Percentiles rank a stretch among this genome's conserved stretches.
Evolutionary conservation across 2,113 vertebrate species (phyloP).

Genomic region (Panthera tigris): DNA sequence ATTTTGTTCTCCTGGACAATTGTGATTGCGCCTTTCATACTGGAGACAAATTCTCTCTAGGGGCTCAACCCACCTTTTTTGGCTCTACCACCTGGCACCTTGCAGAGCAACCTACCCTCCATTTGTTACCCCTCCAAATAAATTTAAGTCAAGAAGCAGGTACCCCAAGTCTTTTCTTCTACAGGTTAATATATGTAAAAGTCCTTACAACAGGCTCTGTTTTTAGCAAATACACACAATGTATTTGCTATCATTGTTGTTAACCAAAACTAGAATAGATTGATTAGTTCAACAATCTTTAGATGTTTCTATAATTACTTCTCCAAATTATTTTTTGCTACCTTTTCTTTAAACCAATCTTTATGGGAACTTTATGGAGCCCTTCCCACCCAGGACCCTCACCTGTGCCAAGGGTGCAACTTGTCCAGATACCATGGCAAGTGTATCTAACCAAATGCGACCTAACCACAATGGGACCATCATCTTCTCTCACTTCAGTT

Average conservation of each 20-base stretch:
- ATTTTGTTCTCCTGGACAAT: no score
- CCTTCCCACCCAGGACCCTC: not conserved
- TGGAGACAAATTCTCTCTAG: not conserved
- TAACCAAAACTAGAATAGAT: not conserved
- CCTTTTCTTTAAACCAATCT: not conserved
- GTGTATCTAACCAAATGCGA: not conserved
- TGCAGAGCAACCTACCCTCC: not conserved
- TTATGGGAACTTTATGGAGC: not conserved
- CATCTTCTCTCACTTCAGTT: not conserved
- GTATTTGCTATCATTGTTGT: not conserved
- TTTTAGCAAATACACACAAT: not conserved
- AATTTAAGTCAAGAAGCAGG: not conserved
- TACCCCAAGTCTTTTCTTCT: fast-evolving
- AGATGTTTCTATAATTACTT: not conserved
- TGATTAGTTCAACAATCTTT: not conserved
- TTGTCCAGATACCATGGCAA: not conserved
- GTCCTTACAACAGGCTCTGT: not conserved
- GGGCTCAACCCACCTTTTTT: not conserved
- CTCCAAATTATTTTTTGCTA: not conserved
- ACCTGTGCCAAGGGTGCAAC: no score
- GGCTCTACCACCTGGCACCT: not conserved
- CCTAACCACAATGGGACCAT: fast-evolving
- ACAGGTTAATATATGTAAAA: not conserved
- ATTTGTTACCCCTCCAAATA: not conserved
- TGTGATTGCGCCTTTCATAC: not conserved